These are phyloP conservation scores for Allolobophora icterica DNA, from an alignment of 2,888 invertebrate genomes.

Conservation along the genomic window DNA sequence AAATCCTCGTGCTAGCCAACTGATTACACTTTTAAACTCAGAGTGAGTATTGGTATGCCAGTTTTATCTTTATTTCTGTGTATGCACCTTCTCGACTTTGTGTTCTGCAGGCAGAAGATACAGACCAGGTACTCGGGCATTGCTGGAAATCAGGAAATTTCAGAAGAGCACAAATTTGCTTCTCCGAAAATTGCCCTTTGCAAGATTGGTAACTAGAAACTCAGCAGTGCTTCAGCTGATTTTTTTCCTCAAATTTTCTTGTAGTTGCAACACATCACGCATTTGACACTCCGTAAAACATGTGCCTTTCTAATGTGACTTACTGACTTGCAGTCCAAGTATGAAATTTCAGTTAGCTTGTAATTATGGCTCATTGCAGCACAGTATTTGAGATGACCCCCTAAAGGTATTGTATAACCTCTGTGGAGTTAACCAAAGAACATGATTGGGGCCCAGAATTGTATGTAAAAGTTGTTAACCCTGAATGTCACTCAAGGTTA, in stretches of 20 bases:
- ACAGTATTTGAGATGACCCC: not conserved
- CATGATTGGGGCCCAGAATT: not conserved
- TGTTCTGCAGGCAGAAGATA: conserved; percentile 54
- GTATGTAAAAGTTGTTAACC: not conserved
- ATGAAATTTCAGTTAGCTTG: not conserved
- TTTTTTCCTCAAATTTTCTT: not conserved
- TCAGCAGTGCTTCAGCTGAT: not conserved
- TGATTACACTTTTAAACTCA: not conserved
- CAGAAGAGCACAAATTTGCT: conserved; percentile 65
- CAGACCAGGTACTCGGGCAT: conserved; percentile 65
- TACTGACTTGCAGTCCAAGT: not conserved
- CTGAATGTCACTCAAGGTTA: too few relatives aligned
- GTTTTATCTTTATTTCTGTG: not conserved
- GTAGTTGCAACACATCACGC: not conserved
- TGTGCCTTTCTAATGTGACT: not conserved
- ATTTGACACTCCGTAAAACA: not conserved
- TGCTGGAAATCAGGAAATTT: conserved; percentile 65
- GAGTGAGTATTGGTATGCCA: not conserved
- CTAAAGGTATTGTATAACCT: not conserved
- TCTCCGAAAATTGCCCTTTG: conserved; percentile 65
- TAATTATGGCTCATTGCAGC: not conserved
- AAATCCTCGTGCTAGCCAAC: not conserved
- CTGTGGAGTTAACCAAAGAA: too few relatives aligned
- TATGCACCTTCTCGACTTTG: not conserved
- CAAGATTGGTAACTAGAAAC: conserved; percentile 57